Evolutionary conservation across 1,140 invertebrate species (phyloP).

Genomic region (Gonioctena quinquepunctata): DNA sequence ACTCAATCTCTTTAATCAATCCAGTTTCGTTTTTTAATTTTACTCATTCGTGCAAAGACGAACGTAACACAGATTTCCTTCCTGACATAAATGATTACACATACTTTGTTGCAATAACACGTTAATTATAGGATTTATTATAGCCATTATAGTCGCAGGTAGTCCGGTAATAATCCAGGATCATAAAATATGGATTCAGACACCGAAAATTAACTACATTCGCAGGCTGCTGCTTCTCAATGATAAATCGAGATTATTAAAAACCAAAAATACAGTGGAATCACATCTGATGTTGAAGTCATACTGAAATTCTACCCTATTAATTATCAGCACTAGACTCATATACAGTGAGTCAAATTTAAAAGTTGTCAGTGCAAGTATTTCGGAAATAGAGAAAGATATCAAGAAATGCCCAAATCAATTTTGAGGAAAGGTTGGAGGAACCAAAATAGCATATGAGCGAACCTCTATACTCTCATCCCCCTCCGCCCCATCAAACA

Average conservation of each 20-base stretch:
- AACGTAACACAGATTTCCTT: too few species aligned
- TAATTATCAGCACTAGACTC: neutral
- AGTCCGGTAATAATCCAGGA: neutral
- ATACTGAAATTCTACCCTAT: neutral
- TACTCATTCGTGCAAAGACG: too few species aligned
- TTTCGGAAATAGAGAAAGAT: neutral
- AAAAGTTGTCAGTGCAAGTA: too few species aligned
- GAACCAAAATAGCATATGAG: neutral
- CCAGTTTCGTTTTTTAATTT: too few species aligned
- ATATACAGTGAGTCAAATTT: too few species aligned
- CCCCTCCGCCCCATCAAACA: too few species aligned
- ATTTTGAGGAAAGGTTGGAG: neutral
- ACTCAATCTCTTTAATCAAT: too few species aligned
- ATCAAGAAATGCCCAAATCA: neutral
- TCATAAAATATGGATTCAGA: neutral
- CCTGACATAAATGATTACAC: too few species aligned
- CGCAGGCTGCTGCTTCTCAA: neutral
- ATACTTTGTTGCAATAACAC: neutral
- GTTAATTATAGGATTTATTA: neutral
- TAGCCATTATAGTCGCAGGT: slow-evolving; percentile 6
- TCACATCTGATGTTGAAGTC: neutral
- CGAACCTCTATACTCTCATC: neutral
- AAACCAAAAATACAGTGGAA: too few species aligned
- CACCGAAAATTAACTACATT: neutral
- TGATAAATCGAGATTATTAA: too few species aligned